These are phyloP conservation scores for Heliocidaris erythrogramma DNA, from an alignment of 35 echinoderm and acorn worm genomes.

Conservation along the genomic window DNA sequence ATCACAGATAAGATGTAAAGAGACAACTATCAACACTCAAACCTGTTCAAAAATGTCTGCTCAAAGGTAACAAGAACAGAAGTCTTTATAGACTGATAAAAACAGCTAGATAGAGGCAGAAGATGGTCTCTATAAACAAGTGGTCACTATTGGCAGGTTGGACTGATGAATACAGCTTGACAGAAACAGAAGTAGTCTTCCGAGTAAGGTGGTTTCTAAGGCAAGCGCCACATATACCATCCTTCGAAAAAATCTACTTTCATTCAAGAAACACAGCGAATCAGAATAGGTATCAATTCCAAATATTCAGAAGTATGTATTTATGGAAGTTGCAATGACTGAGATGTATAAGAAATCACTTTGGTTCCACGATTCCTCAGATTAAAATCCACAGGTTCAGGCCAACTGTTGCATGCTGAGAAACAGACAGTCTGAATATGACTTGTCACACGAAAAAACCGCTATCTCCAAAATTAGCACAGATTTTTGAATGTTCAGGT, in stretches of 20 bases:
- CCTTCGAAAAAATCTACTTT: not conserved
- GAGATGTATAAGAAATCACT: not conserved
- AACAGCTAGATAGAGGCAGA: not conserved
- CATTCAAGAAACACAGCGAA: not conserved
- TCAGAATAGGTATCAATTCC: not conserved
- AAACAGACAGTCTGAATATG: not conserved
- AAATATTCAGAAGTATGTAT: not conserved
- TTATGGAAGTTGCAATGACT: not conserved
- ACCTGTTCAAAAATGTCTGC: not conserved
- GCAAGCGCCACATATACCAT: not conserved
- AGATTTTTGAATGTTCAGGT: not conserved
- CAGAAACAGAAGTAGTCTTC: no score
- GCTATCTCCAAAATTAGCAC: not conserved
- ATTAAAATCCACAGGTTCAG: not conserved
- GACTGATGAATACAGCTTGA: not conserved
- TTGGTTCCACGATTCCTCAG: not conserved
- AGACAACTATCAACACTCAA: not conserved
- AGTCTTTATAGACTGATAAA: no score
- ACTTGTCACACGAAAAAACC: not conserved
- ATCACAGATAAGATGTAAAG: not conserved
- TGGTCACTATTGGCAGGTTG: not conserved
- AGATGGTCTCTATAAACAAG: not conserved
- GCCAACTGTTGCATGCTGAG: not conserved
- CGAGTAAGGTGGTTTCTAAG: no score
- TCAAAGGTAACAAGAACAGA: not conserved